These are phyloP conservation scores for Brachyhypopomus occidentalis DNA, from an alignment of 2,113 vertebrate species.

Conservation along the genomic window DNA sequence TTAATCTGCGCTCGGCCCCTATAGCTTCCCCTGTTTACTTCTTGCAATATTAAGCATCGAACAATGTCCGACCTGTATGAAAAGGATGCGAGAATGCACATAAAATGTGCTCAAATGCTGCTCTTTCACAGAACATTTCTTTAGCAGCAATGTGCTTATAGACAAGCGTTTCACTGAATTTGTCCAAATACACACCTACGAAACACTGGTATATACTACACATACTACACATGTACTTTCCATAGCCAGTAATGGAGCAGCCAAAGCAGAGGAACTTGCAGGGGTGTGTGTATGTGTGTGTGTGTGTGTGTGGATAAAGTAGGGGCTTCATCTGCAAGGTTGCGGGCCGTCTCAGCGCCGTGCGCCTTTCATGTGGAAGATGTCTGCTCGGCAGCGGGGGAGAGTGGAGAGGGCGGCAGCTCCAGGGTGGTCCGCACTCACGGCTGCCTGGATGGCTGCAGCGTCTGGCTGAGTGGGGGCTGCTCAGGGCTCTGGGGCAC, in stretches of 20 bases:
- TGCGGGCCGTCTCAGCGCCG: conserved; percentile 11
- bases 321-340: conserved; percentile 30
- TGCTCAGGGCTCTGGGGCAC: conserved; percentile 14
- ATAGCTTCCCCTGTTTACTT: not conserved
- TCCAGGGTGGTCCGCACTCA: conserved; percentile 58
- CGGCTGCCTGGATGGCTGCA: conserved; percentile 41
- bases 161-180: not conserved
- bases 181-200: not conserved
- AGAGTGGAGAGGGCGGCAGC: conserved; percentile 34
- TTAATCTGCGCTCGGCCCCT: conserved; percentile 12
- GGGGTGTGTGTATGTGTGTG: too few relatives aligned
- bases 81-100: too few relatives aligned
- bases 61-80: not conserved
- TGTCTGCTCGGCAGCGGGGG: conserved; percentile 34
- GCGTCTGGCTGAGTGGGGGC: conserved; percentile 43
- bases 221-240: not conserved
- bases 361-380: conserved; percentile 47
- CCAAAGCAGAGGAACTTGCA: conserved; percentile 11
- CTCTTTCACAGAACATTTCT: not conserved
- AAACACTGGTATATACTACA: not conserved
- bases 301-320: not conserved
- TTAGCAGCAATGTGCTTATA: not conserved
- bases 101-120: too few relatives aligned
- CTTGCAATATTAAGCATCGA: not conserved
- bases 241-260: not conserved